These are phyloP conservation scores for Glyphotaelius pellucidus DNA, from an alignment of 2,888 invertebrate species.

Conservation along the genomic window DNA sequence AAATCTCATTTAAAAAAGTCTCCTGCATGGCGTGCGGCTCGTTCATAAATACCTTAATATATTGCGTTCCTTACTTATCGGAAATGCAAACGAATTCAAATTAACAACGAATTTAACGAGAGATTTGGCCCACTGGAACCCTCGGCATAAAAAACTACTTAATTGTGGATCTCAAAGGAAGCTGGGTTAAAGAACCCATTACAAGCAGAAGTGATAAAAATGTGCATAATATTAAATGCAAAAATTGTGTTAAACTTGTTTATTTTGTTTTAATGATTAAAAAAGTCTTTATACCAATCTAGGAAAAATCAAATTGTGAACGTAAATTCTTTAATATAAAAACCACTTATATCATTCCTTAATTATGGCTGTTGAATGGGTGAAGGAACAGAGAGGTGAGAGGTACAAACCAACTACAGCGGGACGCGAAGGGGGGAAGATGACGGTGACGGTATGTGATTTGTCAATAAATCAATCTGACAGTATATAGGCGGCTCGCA, in stretches of 20 bases:
- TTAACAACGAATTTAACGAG: not conserved
- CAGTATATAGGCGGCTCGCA: too few relatives aligned
- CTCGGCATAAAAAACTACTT: not conserved
- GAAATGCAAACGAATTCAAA: not conserved
- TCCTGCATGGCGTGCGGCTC: not conserved
- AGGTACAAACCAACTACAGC: too few relatives aligned
- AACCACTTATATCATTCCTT: too few relatives aligned
- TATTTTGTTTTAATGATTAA: too few relatives aligned
- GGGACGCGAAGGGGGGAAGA: too few relatives aligned
- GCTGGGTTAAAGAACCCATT: not conserved
- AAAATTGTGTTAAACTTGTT: not conserved
- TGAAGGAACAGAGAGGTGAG: too few relatives aligned
- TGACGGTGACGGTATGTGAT: too few relatives aligned
- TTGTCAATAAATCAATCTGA: too few relatives aligned
- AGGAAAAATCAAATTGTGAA: too few relatives aligned
- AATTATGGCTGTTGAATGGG: too few relatives aligned
- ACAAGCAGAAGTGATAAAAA: not conserved
- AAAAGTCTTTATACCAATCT: too few relatives aligned
- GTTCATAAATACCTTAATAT: not conserved
- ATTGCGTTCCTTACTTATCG: not conserved
- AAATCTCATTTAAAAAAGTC: not conserved
- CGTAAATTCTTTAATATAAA: too few relatives aligned
- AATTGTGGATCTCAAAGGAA: not conserved
- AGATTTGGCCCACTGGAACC: not conserved
- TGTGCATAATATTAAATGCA: not conserved